Base-by-base conservation (phyloP, 2,797 vertebrate species). In the Sebastes wilsoni region DNA sequence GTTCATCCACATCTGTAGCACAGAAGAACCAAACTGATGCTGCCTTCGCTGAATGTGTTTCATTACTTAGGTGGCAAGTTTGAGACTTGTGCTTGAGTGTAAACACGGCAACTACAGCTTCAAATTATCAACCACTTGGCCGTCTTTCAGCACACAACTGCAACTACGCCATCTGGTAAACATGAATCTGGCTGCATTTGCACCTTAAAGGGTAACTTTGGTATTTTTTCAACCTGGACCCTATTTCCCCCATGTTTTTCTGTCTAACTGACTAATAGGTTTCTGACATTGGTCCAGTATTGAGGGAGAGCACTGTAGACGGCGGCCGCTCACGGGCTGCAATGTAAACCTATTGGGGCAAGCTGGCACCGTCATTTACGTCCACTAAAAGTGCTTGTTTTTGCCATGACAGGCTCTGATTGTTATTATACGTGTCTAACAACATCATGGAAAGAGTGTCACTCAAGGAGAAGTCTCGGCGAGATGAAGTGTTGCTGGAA, bases 31-130 rank as follows among this genome's bases (percentile, higher is more conserved):
- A 59, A 72, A 55, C 66, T 2, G 61, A 32, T 8, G 38, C 62
- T 14, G 58, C 64, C 36, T 70, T 71, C 59, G 38, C 27, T 28
- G 8, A 22, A 38, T 7, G 13, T 65, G 61, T 75, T 27, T 46
- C 2, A 1, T 68, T 66, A 28, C 81, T 82, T 62, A 42, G 66
- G 69, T 74, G 52, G 77, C 66, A 55, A 66, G 49, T 68, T 80
- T 72, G 59, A 71, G 62, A 88, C 42, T 74, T 73, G 62, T 71
- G 77, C 66, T 79, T 23, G 28, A 81, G 72, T 85, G 90, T 89
- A 94, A 92, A 94, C 84, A 66, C 67, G 42, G 72, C 13, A 68
- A 78, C 79, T 75, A 75, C 54, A 81, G 65, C 72, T 82, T 87
- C 54, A 69, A 80, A 27, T 59, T 46, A 64, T 67, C 42, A 36